Evolutionary conservation across 2,113 vertebrate genomes (phyloP), one percentile per base, ranked within the genome.

Genomic region (Zosterops hypoxanthus): DNA sequence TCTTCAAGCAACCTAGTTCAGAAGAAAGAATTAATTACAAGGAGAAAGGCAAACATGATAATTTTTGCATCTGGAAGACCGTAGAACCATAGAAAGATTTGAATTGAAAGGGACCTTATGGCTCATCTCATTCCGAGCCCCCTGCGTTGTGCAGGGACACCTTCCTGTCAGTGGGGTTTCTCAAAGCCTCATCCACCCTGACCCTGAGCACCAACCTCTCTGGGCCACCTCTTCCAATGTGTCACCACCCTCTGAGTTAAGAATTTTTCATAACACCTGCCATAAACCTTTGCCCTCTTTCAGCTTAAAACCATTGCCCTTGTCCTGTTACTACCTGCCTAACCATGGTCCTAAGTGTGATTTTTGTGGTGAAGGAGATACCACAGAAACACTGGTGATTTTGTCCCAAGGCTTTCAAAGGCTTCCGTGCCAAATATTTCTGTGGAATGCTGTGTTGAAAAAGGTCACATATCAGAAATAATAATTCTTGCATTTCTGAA

Each of bases 91-190:
- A 11, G 25, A 55, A 23, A 63, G 34, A 21, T 49, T 63, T 31
- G 22, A 28, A 20, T 34, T 77, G 56, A 41, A 77, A 69, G 18
- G 18, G 18, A 28, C 14, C 25, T 69, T 61, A 55, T 69, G 53
- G 14, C 4, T 34, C 14, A 55, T 61, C 47, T 90, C 2, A 0
- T 68, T 76, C 29, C 29, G 34, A 2, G 5, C 20, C 11, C 23
- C 20, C 7, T 47, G 39, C 20, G 1, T 2, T 15, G 6, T 28
- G 6, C 20, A 68, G n/a, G 61, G 28, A 25, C 39, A 12, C 16
- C 13, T 60, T 46, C 17, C 4, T 17, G 24, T 75, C 2, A 0
- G 2, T 28, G 53, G n/a, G 7, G 3, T 68, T 53, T 46, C 78
- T 76, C 47, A 82, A 39, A n/a, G 29, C n/a, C 13, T 20, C 20